Percentiles rank a stretch among this genome's conserved stretches.
These are phyloP conservation scores for Clinocottus analis DNA, from an alignment of 2,113 vertebrate species.

Conservation along the genomic window DNA sequence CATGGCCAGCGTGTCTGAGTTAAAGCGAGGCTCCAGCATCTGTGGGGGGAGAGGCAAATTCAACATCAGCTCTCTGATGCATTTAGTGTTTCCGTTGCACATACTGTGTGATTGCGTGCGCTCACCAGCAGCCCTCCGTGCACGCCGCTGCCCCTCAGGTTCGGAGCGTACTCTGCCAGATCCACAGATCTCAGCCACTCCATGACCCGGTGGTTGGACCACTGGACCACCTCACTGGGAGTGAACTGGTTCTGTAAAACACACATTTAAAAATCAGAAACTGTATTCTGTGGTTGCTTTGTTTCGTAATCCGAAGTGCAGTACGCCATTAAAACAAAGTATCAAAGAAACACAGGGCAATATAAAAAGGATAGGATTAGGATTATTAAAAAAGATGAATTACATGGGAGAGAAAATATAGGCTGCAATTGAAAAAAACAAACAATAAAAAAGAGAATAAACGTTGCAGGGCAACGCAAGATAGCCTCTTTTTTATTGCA, in stretches of 20 bases:
- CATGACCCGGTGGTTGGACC: constrained; percentile 99
- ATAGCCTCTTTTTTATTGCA: no score
- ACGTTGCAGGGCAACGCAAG: no score
- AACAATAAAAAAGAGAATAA: neutral
- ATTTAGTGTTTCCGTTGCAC: neutral
- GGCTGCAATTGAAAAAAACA: neutral
- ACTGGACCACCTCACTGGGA: constrained; percentile 93
- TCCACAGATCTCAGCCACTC: constrained; percentile 97
- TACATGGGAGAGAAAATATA: neutral
- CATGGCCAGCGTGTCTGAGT: constrained; percentile 91
- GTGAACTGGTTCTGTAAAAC: constrained; percentile 83
- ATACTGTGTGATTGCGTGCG: neutral
- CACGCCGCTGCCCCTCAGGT: constrained; percentile 96
- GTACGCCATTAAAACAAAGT: neutral
- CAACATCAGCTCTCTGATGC: neutral
- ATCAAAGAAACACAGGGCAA: neutral
- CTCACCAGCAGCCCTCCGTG: constrained; percentile 97
- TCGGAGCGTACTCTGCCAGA: constrained; percentile 97
- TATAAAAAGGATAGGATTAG: neutral
- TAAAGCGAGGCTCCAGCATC: constrained; percentile 97
- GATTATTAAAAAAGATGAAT: neutral
- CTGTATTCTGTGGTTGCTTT: neutral
- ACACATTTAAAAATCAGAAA: neutral
- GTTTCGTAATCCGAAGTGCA: neutral
- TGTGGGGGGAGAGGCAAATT: constrained; percentile 51